Conservation (phyloP, 2,888 invertebrate species). For the Drosophila longiperda region DNA sequence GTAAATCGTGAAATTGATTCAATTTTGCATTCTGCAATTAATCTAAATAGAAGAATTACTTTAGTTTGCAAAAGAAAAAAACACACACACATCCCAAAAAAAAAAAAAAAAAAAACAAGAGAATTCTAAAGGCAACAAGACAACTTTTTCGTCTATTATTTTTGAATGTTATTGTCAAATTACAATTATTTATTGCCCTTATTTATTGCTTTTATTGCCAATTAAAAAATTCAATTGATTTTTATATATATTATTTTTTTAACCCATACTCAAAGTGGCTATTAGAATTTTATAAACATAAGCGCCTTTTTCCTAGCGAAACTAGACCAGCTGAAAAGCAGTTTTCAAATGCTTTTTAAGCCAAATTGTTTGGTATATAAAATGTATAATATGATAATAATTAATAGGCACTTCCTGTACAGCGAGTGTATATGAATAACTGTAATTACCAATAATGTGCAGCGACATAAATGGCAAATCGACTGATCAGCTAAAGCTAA, state of each 20-base stretch:
- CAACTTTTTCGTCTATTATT: background rate
- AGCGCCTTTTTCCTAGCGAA: background rate
- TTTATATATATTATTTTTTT: background rate
- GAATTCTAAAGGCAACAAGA: background rate
- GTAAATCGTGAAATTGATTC: background rate
- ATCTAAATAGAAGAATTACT: background rate
- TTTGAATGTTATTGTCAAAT: background rate
- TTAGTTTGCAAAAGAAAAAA: background rate
- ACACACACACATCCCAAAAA: background rate
- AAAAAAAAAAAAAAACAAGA: background rate
- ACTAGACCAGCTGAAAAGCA: background rate
- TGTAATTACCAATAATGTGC: background rate
- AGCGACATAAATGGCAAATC: conserved; percentile 1
- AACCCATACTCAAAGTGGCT: background rate
- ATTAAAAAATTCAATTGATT: background rate
- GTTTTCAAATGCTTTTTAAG: background rate
- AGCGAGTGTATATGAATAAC: background rate
- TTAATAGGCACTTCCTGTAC: background rate
- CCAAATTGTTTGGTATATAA: background rate
- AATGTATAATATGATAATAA: background rate
- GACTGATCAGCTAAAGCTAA: conserved; percentile 13
- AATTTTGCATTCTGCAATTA: background rate
- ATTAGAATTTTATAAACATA: background rate
- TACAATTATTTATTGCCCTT: background rate
- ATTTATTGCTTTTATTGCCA: background rate